Percentiles rank a stretch among this genome's conserved stretches.
These are phyloP conservation scores for Cyphomyrus plagiostoma DNA, from an alignment of 2,113 vertebrate species.

Conservation along the genomic window DNA sequence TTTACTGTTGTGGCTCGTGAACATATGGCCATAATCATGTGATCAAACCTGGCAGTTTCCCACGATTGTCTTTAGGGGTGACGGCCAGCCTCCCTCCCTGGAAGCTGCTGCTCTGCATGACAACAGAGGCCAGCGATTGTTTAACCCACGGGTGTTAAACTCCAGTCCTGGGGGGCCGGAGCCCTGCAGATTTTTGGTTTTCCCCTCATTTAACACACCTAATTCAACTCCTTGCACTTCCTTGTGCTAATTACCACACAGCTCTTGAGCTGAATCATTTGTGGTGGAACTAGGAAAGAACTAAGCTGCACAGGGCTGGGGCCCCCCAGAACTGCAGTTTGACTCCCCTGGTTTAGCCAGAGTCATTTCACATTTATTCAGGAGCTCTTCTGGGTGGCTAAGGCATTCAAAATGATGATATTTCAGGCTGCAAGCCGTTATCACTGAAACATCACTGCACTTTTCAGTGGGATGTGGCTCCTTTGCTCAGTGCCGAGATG, in stretches of 20 bases:
- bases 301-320: too few species aligned
- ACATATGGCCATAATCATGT: not conserved
- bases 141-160: too few species aligned
- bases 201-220: too few species aligned
- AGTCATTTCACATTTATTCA: not conserved
- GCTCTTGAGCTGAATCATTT: too few species aligned
- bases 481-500: conserved; percentile 4
- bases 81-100: not conserved
- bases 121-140: not conserved
- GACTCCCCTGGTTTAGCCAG: not conserved
- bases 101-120: not conserved
- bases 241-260: too few species aligned
- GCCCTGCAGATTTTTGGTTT: too few species aligned
- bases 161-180: too few species aligned
- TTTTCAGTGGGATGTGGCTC: not conserved
- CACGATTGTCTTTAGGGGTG: not conserved
- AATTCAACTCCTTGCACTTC: too few species aligned
- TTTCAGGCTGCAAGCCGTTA: not conserved
- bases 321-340: too few species aligned
- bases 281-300: too few species aligned
- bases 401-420: not conserved
- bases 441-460: not conserved
- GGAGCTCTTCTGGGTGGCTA: not conserved
- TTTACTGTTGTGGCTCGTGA: not conserved
- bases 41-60: not conserved